phyloP scores from a whole-genome alignment of 2,797 vertebrate species.

The Pitangus sulphuratus region DNA sequence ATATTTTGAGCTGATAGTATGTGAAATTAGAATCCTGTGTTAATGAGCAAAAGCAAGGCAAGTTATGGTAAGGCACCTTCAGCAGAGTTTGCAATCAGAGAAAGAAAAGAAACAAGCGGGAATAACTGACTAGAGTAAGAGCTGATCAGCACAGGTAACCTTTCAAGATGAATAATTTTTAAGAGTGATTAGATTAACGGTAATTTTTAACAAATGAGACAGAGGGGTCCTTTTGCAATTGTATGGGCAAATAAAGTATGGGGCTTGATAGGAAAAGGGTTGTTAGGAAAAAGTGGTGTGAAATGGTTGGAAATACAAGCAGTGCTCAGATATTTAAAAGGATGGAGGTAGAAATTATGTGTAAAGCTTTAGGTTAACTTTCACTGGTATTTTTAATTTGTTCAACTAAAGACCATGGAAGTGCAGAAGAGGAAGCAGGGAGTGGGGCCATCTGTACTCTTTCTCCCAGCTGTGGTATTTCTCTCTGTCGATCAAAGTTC shows the following conservation, averaged over 20 bases:
- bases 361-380: neutral
- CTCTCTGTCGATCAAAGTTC: neutral
- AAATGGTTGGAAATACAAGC: neutral
- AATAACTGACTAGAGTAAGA: neutral
- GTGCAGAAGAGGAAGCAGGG: neutral
- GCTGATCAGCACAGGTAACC: neutral
- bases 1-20: neutral
- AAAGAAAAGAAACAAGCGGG: neutral
- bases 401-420: neutral
- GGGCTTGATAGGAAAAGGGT: neutral
- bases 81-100: neutral
- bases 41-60: neutral
- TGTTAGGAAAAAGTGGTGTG: neutral
- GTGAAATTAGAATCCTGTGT: neutral
- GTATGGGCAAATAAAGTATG: neutral
- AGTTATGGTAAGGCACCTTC: neutral
- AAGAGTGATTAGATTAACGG: neutral
- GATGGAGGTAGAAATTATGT: neutral
- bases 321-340: neutral
- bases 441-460: neutral
- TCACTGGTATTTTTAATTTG: neutral
- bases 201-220: neutral
- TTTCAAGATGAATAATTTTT: neutral
- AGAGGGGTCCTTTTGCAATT: neutral
- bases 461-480: neutral